phyloP scores from a whole-genome alignment of 2,113 vertebrate species.

The Oostethus manadensis region DNA sequence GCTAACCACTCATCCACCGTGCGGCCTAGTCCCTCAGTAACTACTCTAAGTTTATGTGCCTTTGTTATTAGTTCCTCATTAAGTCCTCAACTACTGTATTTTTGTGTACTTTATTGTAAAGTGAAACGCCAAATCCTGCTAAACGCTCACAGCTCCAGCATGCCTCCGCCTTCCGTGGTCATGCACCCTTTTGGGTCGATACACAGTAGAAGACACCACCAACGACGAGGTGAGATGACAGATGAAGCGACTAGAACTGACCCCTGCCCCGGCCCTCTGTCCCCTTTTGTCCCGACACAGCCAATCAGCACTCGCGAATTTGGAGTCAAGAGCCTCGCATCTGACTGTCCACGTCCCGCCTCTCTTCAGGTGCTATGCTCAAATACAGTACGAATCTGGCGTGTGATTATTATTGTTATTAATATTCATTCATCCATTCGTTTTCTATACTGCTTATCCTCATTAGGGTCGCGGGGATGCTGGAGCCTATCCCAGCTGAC shows the following conservation, averaged over 20 bases:
- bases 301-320: slow-evolving; percentile 44
- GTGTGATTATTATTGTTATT: too few relatives aligned
- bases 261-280: slow-evolving; percentile 34
- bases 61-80: too few relatives aligned
- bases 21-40: too few relatives aligned
- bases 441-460: too few relatives aligned
- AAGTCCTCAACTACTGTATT: too few relatives aligned
- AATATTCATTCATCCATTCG: too few relatives aligned
- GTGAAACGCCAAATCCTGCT: too few relatives aligned
- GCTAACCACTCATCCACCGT: too few relatives aligned
- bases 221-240: slow-evolving; percentile 56
- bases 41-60: too few relatives aligned
- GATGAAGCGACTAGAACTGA: slow-evolving; percentile 42
- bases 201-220: slow-evolving; percentile 28
- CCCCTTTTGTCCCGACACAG: slow-evolving; percentile 37
- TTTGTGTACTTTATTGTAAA: too few relatives aligned
- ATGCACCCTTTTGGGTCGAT: slow-evolving; percentile 41
- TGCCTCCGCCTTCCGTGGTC: slow-evolving; percentile 11
- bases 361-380: slow-evolving; percentile 69
- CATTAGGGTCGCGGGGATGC: too few relatives aligned
- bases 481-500: too few relatives aligned
- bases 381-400: slow-evolving; percentile 45
- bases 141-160: background rate
- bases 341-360: slow-evolving; percentile 68
- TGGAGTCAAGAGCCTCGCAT: slow-evolving; percentile 62